These are phyloP conservation scores for Polydrusus cervinus DNA, from an alignment of 2,888 invertebrate genomes.

Conservation along the genomic window DNA sequence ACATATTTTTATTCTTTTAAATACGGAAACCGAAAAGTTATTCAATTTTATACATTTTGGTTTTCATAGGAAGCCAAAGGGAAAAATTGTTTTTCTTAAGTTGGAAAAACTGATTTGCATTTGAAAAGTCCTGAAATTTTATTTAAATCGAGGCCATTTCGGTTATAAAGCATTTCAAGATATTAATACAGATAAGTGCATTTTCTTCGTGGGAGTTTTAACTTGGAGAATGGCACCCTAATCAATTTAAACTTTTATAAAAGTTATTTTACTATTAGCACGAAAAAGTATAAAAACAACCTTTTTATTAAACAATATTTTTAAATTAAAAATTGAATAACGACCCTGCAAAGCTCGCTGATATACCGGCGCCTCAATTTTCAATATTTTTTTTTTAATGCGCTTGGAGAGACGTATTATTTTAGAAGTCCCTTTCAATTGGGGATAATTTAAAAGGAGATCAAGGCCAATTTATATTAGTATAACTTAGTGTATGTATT, in stretches of 20 bases:
- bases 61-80: conserved; percentile 27
- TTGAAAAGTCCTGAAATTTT: conserved; percentile 25
- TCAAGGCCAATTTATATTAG: too few species aligned
- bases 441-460: too few species aligned
- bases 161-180: conserved; percentile 25
- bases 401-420: too few species aligned
- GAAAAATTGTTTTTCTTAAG: conserved; percentile 26
- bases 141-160: conserved; percentile 31
- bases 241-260: conserved; percentile 24
- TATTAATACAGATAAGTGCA: conserved; percentile 30
- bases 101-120: conserved; percentile 25
- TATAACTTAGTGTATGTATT: too few species aligned
- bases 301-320: too few species aligned
- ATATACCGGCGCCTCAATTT: too few species aligned
- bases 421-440: too few species aligned
- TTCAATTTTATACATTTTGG: conserved; percentile 27
- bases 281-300: background rate
- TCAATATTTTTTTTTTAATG: too few species aligned
- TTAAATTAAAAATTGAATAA: too few species aligned
- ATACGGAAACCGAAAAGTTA: conserved; percentile 15
- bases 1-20: conserved; percentile 26
- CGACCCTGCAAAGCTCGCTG: too few species aligned
- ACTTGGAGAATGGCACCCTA: conserved; percentile 8
- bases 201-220: conserved; percentile 9
- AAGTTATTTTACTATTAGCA: conserved; percentile 8